Conservation (phyloP, 92 coral and sea anemone genomes). For the Virgularia gustaviana region DNA sequence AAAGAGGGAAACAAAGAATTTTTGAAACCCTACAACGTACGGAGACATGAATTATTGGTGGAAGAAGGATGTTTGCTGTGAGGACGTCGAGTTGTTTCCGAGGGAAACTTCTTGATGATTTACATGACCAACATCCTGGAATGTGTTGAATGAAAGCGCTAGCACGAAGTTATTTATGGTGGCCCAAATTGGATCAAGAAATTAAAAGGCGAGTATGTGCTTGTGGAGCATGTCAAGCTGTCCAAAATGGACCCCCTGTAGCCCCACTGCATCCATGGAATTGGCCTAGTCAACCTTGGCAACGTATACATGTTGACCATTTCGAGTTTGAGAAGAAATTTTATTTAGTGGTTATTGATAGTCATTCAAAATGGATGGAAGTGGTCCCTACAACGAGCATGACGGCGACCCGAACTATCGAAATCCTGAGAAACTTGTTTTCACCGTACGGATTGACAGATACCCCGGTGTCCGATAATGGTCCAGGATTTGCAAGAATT, state of each 20-base stretch:
- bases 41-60: slow-evolving; percentile 49
- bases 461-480: slow-evolving; percentile 39
- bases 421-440: slow-evolving; percentile 48
- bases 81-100: slow-evolving; percentile 60
- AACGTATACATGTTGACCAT: slow-evolving; percentile 43
- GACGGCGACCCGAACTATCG: slow-evolving; percentile 49
- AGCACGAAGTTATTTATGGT: slow-evolving; percentile 52
- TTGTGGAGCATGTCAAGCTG: slow-evolving; percentile 51
- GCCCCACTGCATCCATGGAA: slow-evolving; percentile 49
- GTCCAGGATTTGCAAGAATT: slow-evolving; percentile 40
- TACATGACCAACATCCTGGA: slow-evolving; percentile 67
- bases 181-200: slow-evolving; percentile 52
- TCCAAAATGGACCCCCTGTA: slow-evolving; percentile 31
- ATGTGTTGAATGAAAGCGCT: slow-evolving; percentile 53
- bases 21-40: slow-evolving; percentile 51
- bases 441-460: slow-evolving; percentile 32
- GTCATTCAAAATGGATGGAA: slow-evolving; percentile 43
- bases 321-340: slow-evolving; percentile 17
- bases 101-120: slow-evolving; percentile 41
- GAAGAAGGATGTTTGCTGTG: slow-evolving; percentile 72
- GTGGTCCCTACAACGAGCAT: slow-evolving; percentile 46
- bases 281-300: slow-evolving; percentile 46
- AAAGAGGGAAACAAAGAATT: slow-evolving; percentile 39
- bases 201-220: slow-evolving; percentile 38
- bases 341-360: slow-evolving; percentile 24